Percentiles rank a stretch among this genome's conserved stretches.
These are phyloP conservation scores for Crax fasciolata DNA, from an alignment of 2,797 vertebrate species.

Conservation along the genomic window DNA sequence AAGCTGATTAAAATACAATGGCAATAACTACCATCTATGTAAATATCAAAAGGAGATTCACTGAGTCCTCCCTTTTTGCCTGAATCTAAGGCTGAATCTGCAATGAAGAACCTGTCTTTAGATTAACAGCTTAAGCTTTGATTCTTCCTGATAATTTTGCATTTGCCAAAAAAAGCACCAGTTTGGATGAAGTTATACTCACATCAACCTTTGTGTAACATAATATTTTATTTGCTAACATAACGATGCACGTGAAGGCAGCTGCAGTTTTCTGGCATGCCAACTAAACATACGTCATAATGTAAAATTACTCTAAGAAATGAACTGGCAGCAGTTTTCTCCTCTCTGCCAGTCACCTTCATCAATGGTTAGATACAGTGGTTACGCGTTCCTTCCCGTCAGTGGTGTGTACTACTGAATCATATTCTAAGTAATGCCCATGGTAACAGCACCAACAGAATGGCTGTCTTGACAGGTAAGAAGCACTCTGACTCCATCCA, in stretches of 20 bases:
- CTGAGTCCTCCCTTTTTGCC: not conserved
- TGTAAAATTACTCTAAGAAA: not conserved
- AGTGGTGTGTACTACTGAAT: not conserved
- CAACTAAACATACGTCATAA: not conserved
- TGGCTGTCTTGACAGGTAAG: not conserved
- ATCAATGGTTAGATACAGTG: not conserved
- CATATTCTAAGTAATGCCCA: not conserved
- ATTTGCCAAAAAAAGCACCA: not conserved
- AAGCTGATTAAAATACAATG: not conserved
- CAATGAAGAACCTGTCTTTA: not conserved
- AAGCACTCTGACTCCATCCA: rapidly evolving
- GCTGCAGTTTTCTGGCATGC: not conserved
- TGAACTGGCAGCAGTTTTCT: not conserved
- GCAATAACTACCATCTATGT: not conserved
- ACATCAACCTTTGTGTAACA: not conserved
- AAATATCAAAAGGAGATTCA: not conserved
- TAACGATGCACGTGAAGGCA: not conserved
- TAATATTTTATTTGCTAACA: not conserved
- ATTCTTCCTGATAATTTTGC: not conserved
- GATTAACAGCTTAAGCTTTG: not conserved
- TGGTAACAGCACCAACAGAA: not conserved
- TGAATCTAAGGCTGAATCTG: not conserved
- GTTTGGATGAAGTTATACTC: not conserved
- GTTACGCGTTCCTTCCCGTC: not conserved
- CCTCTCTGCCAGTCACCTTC: not conserved